phyloP scores from a whole-genome alignment of 2,888 invertebrate genomes.

The Amiota mariae region DNA sequence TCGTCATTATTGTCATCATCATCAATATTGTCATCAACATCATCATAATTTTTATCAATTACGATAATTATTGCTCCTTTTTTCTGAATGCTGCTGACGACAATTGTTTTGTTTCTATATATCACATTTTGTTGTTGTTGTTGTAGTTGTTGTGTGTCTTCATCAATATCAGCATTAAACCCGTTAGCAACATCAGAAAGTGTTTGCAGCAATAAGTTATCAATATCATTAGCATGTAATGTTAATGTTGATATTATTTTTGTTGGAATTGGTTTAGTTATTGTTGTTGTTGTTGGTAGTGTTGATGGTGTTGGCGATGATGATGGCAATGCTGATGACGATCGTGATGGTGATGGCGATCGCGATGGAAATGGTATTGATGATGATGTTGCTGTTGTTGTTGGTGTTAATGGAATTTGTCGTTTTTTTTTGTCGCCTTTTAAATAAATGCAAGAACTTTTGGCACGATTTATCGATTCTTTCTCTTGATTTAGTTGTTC shows the following conservation, averaged over 20 bases:
- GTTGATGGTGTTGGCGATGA: background rate
- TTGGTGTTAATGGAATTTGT: background rate
- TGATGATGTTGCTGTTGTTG: constrained; percentile 17
- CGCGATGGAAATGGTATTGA: background rate
- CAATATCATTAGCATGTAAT: too few species aligned
- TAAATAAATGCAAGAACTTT: constrained; percentile 59
- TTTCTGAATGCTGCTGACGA: background rate
- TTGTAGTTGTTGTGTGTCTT: background rate
- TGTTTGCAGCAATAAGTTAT: background rate
- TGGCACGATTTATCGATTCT: constrained; percentile 35
- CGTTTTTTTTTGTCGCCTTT: constrained; percentile 46
- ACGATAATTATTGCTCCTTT: background rate
- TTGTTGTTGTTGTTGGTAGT: too few species aligned
- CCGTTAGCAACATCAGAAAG: constrained; percentile 12
- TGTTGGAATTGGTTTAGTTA: background rate
- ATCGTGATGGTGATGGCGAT: too few species aligned
- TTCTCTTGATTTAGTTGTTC: background rate
- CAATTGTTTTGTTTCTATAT: background rate
- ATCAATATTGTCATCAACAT: constrained; percentile 1
- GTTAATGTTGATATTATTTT: background rate
- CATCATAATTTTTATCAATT: background rate
- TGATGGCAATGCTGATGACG: background rate
- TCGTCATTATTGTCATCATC: constrained; percentile 22
- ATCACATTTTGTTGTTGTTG: background rate
- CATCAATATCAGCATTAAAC: background rate